Evolutionary conservation across 1,140 invertebrate species (phyloP).

Genomic region (Drosophila arizonae): DNA sequence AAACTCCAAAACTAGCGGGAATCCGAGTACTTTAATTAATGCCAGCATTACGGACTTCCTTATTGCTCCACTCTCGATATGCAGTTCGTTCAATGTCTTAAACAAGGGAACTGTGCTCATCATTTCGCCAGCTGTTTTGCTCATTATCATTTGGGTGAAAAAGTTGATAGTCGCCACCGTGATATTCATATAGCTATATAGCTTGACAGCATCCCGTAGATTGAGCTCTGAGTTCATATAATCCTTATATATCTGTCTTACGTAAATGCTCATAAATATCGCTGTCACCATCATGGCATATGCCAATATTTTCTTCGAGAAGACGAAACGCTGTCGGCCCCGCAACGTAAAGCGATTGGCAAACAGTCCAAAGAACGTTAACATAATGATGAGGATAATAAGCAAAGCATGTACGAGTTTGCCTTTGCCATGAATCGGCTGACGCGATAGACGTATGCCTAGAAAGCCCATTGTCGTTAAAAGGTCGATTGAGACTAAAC

Average conservation of each 20-base stretch:
- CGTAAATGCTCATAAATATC: constrained; percentile 52
- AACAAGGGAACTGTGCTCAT: constrained; percentile 62
- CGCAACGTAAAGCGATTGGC: constrained; percentile 44
- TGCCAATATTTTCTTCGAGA: constrained; percentile 53
- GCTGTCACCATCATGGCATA: constrained; percentile 49
- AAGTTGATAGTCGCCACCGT: constrained; percentile 61
- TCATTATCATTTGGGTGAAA: constrained; percentile 52
- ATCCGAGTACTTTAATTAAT: constrained; percentile 48
- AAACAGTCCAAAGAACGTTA: constrained; percentile 57
- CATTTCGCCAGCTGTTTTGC: constrained; percentile 38
- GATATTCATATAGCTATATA: constrained; percentile 73
- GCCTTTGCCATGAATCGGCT: constrained; percentile 21
- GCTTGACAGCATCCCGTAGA: constrained; percentile 59
- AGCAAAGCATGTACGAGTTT: constrained; percentile 45
- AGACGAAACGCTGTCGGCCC: constrained; percentile 43
- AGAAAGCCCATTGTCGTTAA: constrained; percentile 33
- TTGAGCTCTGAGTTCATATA: constrained; percentile 45
- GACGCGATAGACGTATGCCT: constrained; percentile 29
- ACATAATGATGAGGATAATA: constrained; percentile 38
- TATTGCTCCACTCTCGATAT: constrained; percentile 36
- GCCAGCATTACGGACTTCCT: constrained; percentile 44
- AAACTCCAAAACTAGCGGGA: constrained; percentile 56
- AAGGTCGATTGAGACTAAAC: constrained; percentile 14
- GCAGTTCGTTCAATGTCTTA: constrained; percentile 35
- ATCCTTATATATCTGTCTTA: constrained; percentile 53